phyloP scores from a whole-genome alignment of 1,140 invertebrate species.

The Chironomus tepperi region DNA sequence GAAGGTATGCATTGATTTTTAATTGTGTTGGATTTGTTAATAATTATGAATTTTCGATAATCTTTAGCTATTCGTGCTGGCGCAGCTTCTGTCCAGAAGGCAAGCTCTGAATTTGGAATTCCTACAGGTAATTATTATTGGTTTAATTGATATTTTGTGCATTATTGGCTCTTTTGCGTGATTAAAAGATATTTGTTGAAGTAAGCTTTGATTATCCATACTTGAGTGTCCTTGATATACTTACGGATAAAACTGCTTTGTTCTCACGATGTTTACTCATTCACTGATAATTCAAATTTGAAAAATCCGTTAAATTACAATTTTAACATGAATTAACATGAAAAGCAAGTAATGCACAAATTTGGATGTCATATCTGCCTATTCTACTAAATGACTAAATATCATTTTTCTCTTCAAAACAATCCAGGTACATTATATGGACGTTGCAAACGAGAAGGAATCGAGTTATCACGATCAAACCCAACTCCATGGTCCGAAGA shows the following conservation, averaged over 20 bases:
- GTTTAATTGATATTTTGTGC: no score
- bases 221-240: no score
- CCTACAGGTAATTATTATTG: conserved; percentile 57
- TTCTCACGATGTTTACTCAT: no score
- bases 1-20: conserved; percentile 37
- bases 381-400: neutral
- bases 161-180: no score
- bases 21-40: neutral
- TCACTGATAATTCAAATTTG: no score
- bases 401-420: neutral
- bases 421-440: conserved; percentile 67
- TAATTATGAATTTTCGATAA: neutral
- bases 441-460: conserved; percentile 77
- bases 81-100: conserved; percentile 74
- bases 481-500: conserved; percentile 84
- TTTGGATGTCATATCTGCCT: neutral
- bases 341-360: no score
- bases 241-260: no score
- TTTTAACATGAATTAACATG: no score
- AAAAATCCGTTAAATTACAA: no score
- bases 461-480: conserved; percentile 74
- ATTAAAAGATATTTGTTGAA: no score
- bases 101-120: conserved; percentile 74
- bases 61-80: conserved; percentile 61
- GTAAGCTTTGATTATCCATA: no score